phyloP scores from a whole-genome alignment of 2,888 invertebrate genomes.

The Diabrotica balteata region DNA sequence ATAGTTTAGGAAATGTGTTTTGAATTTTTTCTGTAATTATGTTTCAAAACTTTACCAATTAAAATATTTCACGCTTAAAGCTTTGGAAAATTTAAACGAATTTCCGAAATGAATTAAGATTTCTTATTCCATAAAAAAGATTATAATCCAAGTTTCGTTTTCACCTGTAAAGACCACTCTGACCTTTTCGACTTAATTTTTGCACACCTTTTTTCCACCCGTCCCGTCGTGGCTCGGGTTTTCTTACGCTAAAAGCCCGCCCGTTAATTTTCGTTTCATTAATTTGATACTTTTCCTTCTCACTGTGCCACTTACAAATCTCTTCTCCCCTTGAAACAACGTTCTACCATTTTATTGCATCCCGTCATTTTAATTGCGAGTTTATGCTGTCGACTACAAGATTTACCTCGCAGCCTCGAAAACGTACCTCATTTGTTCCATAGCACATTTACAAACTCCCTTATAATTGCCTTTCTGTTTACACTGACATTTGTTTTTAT shows the following conservation, averaged over 20 bases:
- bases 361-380: slow-evolving; percentile 40
- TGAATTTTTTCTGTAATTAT: too few relatives aligned
- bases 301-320: slow-evolving; percentile 35
- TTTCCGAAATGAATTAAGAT: too few relatives aligned
- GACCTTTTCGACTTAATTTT: not conserved
- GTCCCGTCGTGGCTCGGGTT: not conserved
- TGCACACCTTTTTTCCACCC: not conserved
- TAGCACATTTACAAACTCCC: slow-evolving; percentile 31
- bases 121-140: too few relatives aligned
- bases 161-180: too few relatives aligned
- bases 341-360: slow-evolving; percentile 37
- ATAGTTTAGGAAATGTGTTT: too few relatives aligned
- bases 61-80: too few relatives aligned
- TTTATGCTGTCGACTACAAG: slow-evolving; percentile 39
- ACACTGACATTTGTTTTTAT: slow-evolving; percentile 25
- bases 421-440: slow-evolving; percentile 34
- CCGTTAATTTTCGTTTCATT: slow-evolving; percentile 36
- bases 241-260: slow-evolving; percentile 21
- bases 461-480: slow-evolving; percentile 33
- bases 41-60: too few relatives aligned
- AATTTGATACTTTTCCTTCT: slow-evolving; percentile 37
- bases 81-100: too few relatives aligned
- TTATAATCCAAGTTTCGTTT: too few relatives aligned
- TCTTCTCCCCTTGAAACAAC: slow-evolving; percentile 24
- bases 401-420: slow-evolving; percentile 35